Evolutionary conservation across 2,888 invertebrate genomes (phyloP), one percentile per base, ranked within the genome.

Genomic region (Eupithecia insigniata): DNA sequence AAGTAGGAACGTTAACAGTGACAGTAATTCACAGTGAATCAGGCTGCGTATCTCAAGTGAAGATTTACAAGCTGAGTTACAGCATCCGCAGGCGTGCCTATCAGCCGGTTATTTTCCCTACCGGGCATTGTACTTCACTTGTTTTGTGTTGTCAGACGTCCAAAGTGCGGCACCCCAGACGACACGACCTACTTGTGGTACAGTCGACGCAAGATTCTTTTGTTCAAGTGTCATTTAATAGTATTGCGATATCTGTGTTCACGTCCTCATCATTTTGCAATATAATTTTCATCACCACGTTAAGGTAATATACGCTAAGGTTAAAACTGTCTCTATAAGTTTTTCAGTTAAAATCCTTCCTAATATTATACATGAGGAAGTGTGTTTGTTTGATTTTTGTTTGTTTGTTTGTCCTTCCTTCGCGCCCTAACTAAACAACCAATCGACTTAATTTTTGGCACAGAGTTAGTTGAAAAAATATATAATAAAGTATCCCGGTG

Each of bases 151-250:
- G 76, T 82, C 77, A 89, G 92, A 90, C 90, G 90, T 82, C 62
- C 91, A 91, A 92, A 92, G 92, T 90, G 74, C 92, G 73, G 26
- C 55, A 69, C 80, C 68, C 84, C 87, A 92, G 92, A 92, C 92
- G 80, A 76, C 73, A 70, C 88, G 92, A 87, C 92, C 90, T 73
- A 91, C 72, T 78, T 78, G 64, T 32, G 22, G 22, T 67, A 67
- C 61, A 64, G 8, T 64, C 36, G 14, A 36, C 30, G 60, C 16
- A 14, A 58, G 6, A 58, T 51, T 51, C 14, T 36, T 39, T 2
- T 36, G 36, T 36, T n/a, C 36, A 18, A 18, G 43, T 5, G 1
- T 43, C 16, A 43, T 18, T 16, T 16, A 18, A 4, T 16, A 43
- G 5, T 43, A 18, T 18, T 18, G 43, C 18, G 18, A 43, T 18